These are phyloP conservation scores for human (Homo sapiens) DNA, from an alignment of 2,113 vertebrate species.

Conservation along the genomic window DNA sequence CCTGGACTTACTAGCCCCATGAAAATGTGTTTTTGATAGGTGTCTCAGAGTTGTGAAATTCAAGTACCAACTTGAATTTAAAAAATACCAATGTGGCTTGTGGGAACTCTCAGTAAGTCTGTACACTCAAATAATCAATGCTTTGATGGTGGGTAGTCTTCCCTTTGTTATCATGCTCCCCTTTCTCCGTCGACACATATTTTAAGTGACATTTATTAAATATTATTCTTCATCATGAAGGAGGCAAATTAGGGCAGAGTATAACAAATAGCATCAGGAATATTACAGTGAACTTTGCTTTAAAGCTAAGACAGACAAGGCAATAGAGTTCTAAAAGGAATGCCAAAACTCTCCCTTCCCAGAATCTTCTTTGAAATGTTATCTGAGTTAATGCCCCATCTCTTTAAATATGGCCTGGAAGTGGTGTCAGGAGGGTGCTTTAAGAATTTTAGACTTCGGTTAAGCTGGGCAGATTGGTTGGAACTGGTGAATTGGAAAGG, in stretches of 20 bases:
- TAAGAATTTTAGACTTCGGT: neutral
- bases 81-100: neutral
- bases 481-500: neutral
- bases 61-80: neutral
- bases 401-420: constrained; percentile 15
- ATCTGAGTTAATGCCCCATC: neutral
- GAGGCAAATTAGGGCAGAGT: neutral
- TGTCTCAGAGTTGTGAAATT: neutral
- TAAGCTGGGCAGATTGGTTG: neutral
- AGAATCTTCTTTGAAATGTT: constrained; percentile 1
- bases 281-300: constrained; percentile 16
- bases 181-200: neutral
- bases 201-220: constrained; percentile 29
- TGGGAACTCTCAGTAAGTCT: neutral
- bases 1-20: neutral
- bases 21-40: neutral
- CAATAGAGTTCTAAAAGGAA: neutral
- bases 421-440: neutral
- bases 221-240: neutral
- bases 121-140: neutral
- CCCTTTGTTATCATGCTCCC: neutral
- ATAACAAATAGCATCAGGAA: neutral
- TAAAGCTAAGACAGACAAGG: neutral
- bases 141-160: neutral
- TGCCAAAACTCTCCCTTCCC: neutral